These are phyloP conservation scores for Lochmaea crataegi DNA, from an alignment of 2,888 invertebrate genomes.

Conservation along the genomic window DNA sequence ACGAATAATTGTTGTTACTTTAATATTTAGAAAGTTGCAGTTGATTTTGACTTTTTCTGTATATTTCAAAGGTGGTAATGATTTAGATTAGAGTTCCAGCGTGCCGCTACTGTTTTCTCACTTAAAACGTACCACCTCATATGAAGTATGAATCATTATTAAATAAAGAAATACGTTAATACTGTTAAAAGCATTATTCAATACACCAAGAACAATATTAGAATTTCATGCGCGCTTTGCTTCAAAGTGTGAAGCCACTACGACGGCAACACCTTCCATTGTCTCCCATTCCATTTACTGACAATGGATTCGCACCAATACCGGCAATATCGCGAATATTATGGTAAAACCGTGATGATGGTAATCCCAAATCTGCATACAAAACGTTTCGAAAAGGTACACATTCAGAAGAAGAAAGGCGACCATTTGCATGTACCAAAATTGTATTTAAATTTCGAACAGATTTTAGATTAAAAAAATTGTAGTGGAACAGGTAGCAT, in stretches of 20 bases:
- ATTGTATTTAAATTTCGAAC: conserved; percentile 61
- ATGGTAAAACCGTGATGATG: conserved; percentile 54
- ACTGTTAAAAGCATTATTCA: not conserved
- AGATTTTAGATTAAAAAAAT: conserved; percentile 54
- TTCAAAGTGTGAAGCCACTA: conserved; percentile 44
- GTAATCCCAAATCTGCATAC: conserved; percentile 58
- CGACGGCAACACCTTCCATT: conserved; percentile 58
- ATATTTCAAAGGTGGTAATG: not conserved
- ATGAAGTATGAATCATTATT: not conserved
- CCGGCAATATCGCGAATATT: conserved; percentile 59
- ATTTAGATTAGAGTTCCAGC: too few relatives aligned
- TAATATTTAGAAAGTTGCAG: too few relatives aligned
- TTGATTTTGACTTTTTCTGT: too few relatives aligned
- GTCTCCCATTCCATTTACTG: conserved; percentile 54
- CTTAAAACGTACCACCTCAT: not conserved
- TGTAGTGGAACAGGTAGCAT: conserved; percentile 52
- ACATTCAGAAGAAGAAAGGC: conserved; percentile 50
- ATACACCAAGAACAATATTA: conserved; percentile 30
- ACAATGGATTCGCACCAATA: conserved; percentile 50
- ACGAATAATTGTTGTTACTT: too few relatives aligned
- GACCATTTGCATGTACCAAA: conserved; percentile 62
- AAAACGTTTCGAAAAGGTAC: conserved; percentile 54
- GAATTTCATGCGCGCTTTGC: conserved; percentile 31
- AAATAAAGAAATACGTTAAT: too few relatives aligned
- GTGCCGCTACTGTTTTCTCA: not conserved